These are phyloP conservation scores for Amphipyra berbera DNA, from an alignment of 2,888 invertebrate species.

Conservation along the genomic window DNA sequence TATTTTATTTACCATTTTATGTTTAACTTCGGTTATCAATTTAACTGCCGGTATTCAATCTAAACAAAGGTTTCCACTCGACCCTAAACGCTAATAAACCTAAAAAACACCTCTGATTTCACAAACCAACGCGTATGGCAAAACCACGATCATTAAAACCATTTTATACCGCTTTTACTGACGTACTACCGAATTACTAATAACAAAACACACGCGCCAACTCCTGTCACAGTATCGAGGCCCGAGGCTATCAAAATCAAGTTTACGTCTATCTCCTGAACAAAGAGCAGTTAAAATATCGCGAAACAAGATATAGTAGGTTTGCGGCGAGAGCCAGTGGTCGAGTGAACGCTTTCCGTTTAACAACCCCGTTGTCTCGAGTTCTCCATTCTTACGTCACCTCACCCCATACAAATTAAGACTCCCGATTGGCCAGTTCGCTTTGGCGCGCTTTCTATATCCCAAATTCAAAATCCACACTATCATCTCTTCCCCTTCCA, in stretches of 20 bases:
- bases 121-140: constrained; percentile 82
- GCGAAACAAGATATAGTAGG: constrained; percentile 75
- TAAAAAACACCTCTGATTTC: constrained; percentile 85
- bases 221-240: constrained; percentile 76
- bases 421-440: constrained; percentile 77
- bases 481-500: constrained; percentile 71
- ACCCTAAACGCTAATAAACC: constrained; percentile 84
- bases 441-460: constrained; percentile 87
- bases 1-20: constrained; percentile 58
- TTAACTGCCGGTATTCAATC: constrained; percentile 78
- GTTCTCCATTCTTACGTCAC: constrained; percentile 84
- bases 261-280: constrained; percentile 79
- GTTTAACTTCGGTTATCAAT: constrained; percentile 67
- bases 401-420: constrained; percentile 84
- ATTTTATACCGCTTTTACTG: constrained; percentile 77
- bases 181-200: constrained; percentile 81
- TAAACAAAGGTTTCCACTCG: constrained; percentile 86
- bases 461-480: constrained; percentile 69
- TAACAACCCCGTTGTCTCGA: constrained; percentile 85
- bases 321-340: constrained; percentile 79
- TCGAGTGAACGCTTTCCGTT: constrained; percentile 86
- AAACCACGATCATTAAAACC: constrained; percentile 84
- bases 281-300: constrained; percentile 86
- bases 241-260: constrained; percentile 79
- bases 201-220: constrained; percentile 84